phyloP scores from a whole-genome alignment of 2,797 vertebrate genomes.

The Manis pentadactyla region DNA sequence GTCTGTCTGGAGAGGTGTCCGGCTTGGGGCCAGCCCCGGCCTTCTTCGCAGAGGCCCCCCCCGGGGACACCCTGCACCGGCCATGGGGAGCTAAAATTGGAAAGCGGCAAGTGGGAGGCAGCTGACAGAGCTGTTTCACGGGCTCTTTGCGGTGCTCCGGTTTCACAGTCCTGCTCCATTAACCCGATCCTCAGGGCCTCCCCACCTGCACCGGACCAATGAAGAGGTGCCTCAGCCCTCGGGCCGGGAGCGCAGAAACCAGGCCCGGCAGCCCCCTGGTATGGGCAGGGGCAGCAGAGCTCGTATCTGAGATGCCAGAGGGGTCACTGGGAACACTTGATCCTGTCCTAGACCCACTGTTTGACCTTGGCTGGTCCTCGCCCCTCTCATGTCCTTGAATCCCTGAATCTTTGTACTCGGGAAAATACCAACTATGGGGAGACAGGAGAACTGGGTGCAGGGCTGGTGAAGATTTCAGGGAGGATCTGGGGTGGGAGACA shows the following conservation, averaged over 20 bases:
- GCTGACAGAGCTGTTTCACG: conserved; percentile 90
- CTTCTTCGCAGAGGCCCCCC: not conserved
- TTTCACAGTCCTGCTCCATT: conserved; percentile 80
- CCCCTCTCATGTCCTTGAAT: not conserved
- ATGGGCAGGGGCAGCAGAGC: not conserved
- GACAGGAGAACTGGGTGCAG: not conserved
- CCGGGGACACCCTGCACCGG: conserved; percentile 67
- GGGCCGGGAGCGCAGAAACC: fast-evolving
- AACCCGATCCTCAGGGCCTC: conserved; percentile 73
- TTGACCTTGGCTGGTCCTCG: not conserved
- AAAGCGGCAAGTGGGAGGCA: conserved; percentile 84
- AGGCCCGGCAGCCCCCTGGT: not conserved
- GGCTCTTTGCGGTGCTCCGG: conserved; percentile 58
- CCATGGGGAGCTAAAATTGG: conserved; percentile 89
- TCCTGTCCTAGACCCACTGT: not conserved
- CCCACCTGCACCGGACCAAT: not conserved
- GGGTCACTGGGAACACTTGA: not conserved
- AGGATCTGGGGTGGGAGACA: not conserved
- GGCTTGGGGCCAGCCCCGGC: conserved; percentile 1
- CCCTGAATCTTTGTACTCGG: not conserved
- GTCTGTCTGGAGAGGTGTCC: not conserved
- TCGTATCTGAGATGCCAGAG: not conserved
- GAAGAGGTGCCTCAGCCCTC: not conserved
- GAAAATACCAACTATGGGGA: not conserved
- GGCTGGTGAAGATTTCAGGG: not conserved